These are phyloP conservation scores for Drosophila niveifrons DNA, from an alignment of 2,888 invertebrate genomes.

Conservation along the genomic window DNA sequence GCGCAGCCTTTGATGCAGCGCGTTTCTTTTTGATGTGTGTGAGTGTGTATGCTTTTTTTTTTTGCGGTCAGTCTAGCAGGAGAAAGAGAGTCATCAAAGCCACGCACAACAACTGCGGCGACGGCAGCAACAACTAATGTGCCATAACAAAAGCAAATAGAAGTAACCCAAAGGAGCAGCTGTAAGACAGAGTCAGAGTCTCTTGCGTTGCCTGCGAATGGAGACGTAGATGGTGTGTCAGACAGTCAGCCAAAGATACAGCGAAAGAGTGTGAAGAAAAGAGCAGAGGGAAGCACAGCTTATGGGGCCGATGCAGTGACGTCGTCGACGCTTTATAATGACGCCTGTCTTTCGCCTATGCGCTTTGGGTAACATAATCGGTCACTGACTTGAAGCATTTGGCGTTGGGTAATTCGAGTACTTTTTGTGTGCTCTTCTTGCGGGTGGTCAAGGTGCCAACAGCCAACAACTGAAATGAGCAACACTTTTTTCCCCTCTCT, in stretches of 20 bases:
- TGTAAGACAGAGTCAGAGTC: constrained; percentile 32
- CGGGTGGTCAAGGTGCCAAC: constrained; percentile 70
- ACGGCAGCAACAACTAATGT: constrained; percentile 61
- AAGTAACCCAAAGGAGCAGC: constrained; percentile 64
- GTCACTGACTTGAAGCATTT: constrained; percentile 79
- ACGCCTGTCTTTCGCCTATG: constrained; percentile 70
- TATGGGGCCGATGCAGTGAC: constrained; percentile 59
- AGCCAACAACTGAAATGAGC: constrained; percentile 29
- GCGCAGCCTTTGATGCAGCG: constrained; percentile 73
- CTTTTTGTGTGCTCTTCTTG: constrained; percentile 70
- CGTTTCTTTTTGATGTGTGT: constrained; percentile 61
- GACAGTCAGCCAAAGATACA: constrained; percentile 1
- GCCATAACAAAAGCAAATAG: constrained; percentile 78
- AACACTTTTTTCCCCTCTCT: constrained; percentile 15
- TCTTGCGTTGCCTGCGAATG: neutral
- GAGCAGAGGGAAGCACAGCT: constrained; percentile 26
- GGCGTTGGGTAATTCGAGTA: constrained; percentile 80
- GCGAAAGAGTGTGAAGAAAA: neutral
- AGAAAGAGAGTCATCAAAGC: constrained; percentile 74
- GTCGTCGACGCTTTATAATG: constrained; percentile 65
- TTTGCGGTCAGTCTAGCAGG: constrained; percentile 54
- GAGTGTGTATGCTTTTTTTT: no score
- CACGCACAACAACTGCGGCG: constrained; percentile 46
- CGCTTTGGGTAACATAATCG: constrained; percentile 82
- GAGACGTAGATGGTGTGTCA: constrained; percentile 25